A percentile compares a stretch with the other conserved stretches of the same genome.
These are phyloP conservation scores for Troides helena DNA, from an alignment of 2,888 invertebrate species.

Conservation along the genomic window DNA sequence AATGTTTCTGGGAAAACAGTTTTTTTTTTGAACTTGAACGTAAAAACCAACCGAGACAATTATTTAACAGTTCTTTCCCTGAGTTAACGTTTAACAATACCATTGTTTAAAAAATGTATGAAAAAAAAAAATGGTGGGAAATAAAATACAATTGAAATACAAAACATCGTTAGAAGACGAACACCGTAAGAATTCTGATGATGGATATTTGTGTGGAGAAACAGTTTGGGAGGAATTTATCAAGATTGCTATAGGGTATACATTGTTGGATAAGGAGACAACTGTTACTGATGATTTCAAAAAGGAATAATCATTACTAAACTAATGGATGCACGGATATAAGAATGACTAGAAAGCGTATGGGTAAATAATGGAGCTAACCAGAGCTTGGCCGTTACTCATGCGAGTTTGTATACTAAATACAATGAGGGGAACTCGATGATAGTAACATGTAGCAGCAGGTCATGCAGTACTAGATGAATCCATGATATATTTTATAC, in stretches of 20 bases:
- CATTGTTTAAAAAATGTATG: not conserved
- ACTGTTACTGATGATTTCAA: constrained; percentile 7
- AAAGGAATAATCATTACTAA: constrained; percentile 3
- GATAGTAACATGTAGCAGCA: constrained; percentile 1
- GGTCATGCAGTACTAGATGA: constrained; percentile 23
- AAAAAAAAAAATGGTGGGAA: not conserved
- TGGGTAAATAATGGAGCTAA: constrained; percentile 15
- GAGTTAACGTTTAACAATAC: not conserved
- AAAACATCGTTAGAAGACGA: not conserved
- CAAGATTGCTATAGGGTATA: not conserved
- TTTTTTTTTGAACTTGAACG: not conserved
- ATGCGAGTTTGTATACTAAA: constrained; percentile 16
- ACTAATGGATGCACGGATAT: constrained; percentile 17
- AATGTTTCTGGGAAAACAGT: not conserved
- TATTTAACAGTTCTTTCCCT: not conserved
- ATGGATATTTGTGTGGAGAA: constrained; percentile 17
- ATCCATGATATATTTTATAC: constrained; percentile 11
- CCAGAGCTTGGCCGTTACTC: constrained; percentile 2
- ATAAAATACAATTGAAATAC: not conserved
- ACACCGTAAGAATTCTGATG: constrained; percentile 2
- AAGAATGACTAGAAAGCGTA: constrained; percentile 21
- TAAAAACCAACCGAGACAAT: not conserved
- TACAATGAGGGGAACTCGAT: not conserved
- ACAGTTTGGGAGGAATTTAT: not conserved
- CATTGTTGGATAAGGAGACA: constrained; percentile 11